Percentiles rank a stretch among this genome's conserved stretches.
These are phyloP conservation scores for Seira ritae DNA, from an alignment of 2,888 invertebrate genomes.

Conservation along the genomic window DNA sequence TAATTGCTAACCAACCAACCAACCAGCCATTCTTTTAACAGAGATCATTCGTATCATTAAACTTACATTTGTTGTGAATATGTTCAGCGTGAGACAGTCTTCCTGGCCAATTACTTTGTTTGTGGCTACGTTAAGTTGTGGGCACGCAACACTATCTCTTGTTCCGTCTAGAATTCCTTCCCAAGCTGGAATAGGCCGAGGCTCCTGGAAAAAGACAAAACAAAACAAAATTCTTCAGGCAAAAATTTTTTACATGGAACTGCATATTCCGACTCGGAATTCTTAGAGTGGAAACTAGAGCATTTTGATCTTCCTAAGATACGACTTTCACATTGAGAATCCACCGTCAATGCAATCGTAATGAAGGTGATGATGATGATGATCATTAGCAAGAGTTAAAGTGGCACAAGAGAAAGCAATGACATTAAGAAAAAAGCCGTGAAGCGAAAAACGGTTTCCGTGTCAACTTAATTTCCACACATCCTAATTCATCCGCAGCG, in stretches of 20 bases:
- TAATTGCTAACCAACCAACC: too few relatives aligned
- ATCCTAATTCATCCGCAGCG: too few relatives aligned
- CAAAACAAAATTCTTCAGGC: neutral
- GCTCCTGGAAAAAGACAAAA: too few relatives aligned
- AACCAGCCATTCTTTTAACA: too few relatives aligned
- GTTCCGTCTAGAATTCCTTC: slow-evolving; percentile 72
- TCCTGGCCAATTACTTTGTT: slow-evolving; percentile 73
- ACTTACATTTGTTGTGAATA: slow-evolving; percentile 71
- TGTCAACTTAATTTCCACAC: neutral
- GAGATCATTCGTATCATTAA: too few relatives aligned
- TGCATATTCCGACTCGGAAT: neutral
- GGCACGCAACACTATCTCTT: slow-evolving; percentile 73
- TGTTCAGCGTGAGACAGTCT: slow-evolving; percentile 73
- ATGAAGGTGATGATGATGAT: neutral
- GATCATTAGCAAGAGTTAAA: slow-evolving; percentile 33
- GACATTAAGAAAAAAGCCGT: neutral
- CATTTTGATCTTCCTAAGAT: too few relatives aligned
- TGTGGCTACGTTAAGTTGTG: slow-evolving; percentile 73
- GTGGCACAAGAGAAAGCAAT: neutral
- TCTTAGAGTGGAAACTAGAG: too few relatives aligned
- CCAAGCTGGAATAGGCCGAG: slow-evolving; percentile 71
- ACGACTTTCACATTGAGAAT: too few relatives aligned
- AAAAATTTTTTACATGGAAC: too few relatives aligned
- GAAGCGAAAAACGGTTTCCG: neutral
- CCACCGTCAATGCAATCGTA: too few relatives aligned